Evolutionary conservation across 2,888 invertebrate species (phyloP).

Genomic region (Tuta absoluta): DNA sequence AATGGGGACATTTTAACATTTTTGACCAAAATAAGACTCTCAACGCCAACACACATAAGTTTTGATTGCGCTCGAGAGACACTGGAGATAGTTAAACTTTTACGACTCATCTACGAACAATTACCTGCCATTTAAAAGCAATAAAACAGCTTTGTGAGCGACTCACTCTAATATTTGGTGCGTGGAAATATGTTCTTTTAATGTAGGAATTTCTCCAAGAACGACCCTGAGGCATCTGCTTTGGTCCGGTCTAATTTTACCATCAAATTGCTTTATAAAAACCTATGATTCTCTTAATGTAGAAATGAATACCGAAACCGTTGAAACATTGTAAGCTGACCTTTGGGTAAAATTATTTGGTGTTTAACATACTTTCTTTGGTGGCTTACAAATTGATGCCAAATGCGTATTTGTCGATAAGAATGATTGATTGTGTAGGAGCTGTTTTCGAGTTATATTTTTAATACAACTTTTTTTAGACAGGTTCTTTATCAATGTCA

Average conservation of each 20-base stretch:
- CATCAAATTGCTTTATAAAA: slow-evolving; percentile 62
- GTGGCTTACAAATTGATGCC: slow-evolving; percentile 44
- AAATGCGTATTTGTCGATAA: slow-evolving; percentile 43
- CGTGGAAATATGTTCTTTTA: slow-evolving; percentile 73
- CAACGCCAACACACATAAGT: slow-evolving; percentile 37
- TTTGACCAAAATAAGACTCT: slow-evolving; percentile 32
- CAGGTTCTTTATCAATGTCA: slow-evolving; percentile 23
- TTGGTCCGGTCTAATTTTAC: slow-evolving; percentile 24
- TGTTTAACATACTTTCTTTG: slow-evolving; percentile 48
- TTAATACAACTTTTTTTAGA: slow-evolving; percentile 2
- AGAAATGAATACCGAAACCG: slow-evolving; percentile 45
- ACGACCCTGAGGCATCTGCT: slow-evolving; percentile 33
- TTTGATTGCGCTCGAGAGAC: slow-evolving; percentile 43
- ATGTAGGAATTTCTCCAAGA: slow-evolving; percentile 59
- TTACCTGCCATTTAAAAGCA: slow-evolving; percentile 72
- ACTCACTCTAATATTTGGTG: slow-evolving; percentile 60
- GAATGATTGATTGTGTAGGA: slow-evolving; percentile 42
- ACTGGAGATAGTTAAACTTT: slow-evolving; percentile 52
- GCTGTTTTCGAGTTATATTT: slow-evolving; percentile 22
- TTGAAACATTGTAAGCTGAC: slow-evolving; percentile 35
- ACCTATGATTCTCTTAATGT: slow-evolving; percentile 46
- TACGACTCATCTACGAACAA: slow-evolving; percentile 60
- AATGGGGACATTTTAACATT: slow-evolving; percentile 29
- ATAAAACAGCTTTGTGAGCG: slow-evolving; percentile 70
- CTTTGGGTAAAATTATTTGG: slow-evolving; percentile 45